phyloP scores from a whole-genome alignment of 1,140 invertebrate genomes.

The Sycophila sp. region DNA sequence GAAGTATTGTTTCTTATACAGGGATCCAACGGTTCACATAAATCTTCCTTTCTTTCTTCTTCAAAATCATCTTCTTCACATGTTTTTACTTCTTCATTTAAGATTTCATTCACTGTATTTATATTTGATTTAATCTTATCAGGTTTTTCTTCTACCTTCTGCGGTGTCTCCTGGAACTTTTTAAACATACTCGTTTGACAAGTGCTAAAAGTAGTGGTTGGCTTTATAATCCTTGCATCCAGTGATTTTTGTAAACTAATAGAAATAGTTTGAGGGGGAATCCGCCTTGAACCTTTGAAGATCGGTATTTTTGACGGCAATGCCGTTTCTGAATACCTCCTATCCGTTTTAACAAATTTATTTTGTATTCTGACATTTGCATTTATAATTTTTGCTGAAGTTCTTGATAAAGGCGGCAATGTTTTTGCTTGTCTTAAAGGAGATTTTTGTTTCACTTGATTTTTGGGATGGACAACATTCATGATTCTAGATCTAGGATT shows the following conservation, averaged over 20 bases:
- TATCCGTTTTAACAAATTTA: background rate
- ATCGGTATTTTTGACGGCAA: slow-evolving; percentile 56
- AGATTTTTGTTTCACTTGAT: background rate
- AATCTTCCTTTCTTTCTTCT: background rate
- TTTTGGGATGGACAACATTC: background rate
- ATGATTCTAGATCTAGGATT: background rate
- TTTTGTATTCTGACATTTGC: background rate
- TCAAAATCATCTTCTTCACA: background rate
- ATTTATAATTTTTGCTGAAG: background rate
- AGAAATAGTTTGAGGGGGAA: slow-evolving; percentile 46
- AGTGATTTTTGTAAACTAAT: slow-evolving; percentile 49
- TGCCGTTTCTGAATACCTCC: background rate
- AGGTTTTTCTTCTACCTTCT: slow-evolving; percentile 4
- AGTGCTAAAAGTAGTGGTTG: slow-evolving; percentile 4
- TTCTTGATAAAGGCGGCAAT: background rate
- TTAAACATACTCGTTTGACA: slow-evolving; percentile 6
- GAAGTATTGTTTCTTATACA: too few relatives aligned
- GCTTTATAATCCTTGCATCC: slow-evolving; percentile 43
- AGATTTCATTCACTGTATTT: background rate
- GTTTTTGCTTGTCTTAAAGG: background rate
- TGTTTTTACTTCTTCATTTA: slow-evolving; percentile 3
- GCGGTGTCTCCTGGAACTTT: background rate
- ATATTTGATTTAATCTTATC: background rate
- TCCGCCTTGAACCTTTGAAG: slow-evolving; percentile 42
- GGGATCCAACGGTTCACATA: too few relatives aligned